Evolutionary conservation across 1,140 invertebrate genomes (phyloP).

Genomic region (Drosophila equinoxialis): DNA sequence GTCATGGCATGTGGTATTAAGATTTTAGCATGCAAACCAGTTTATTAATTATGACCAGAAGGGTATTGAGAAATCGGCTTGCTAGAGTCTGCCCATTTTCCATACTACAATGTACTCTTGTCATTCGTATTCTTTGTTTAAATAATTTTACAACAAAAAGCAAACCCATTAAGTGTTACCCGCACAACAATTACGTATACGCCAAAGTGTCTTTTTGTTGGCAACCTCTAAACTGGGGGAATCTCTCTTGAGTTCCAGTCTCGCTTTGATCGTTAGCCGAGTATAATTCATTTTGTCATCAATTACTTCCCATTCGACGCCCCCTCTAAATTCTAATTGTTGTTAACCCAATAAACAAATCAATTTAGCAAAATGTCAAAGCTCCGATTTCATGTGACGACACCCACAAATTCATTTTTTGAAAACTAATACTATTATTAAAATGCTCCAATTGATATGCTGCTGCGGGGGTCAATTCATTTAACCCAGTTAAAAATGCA

Average conservation of each 20-base stretch:
- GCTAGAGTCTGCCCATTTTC: neutral
- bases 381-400: conserved; percentile 3
- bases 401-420: conserved; percentile 5
- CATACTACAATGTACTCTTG: neutral
- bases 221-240: too few relatives aligned
- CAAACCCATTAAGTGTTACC: too few relatives aligned
- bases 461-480: neutral
- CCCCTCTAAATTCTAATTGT: neutral
- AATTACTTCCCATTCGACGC: neutral
- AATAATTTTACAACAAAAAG: conserved; percentile 2
- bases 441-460: neutral
- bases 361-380: conserved; percentile 4
- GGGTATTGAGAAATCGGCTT: neutral
- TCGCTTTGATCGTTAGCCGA: too few relatives aligned
- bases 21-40: too few relatives aligned
- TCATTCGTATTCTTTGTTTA: conserved; percentile 10
- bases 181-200: too few relatives aligned
- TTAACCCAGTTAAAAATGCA: conserved; percentile 1
- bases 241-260: too few relatives aligned
- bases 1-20: too few relatives aligned
- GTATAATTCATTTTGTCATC: neutral
- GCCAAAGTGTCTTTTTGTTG: too few relatives aligned
- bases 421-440: neutral
- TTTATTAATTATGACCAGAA: neutral
- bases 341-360: neutral